These are phyloP conservation scores for Glomeris maerens DNA, from an alignment of 1,140 invertebrate genomes.

Conservation along the genomic window DNA sequence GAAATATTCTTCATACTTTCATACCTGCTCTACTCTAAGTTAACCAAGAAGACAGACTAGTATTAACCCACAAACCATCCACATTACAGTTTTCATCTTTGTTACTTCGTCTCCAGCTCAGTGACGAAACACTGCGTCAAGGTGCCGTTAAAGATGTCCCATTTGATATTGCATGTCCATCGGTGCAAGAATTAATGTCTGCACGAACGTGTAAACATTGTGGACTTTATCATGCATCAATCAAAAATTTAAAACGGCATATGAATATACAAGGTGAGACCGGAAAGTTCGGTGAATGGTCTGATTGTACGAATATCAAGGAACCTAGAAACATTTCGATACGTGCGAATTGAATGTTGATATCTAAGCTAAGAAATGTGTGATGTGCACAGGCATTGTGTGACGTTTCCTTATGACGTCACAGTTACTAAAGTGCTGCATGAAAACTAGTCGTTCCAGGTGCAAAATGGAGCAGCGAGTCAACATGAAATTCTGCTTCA, in stretches of 20 bases:
- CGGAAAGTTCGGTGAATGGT: too few species aligned
- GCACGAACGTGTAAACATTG: background rate
- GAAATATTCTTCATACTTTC: conserved; percentile 2
- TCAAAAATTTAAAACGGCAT: background rate
- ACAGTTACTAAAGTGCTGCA: too few species aligned
- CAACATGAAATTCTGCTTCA: too few species aligned
- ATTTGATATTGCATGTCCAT: background rate
- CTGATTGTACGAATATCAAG: too few species aligned
- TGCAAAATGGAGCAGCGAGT: too few species aligned
- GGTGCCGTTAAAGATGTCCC: background rate
- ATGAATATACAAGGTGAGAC: too few species aligned
- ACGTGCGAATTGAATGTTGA: too few species aligned
- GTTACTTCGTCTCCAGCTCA: background rate
- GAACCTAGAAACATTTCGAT: too few species aligned
- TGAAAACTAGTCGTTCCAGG: too few species aligned
- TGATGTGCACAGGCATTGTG: too few species aligned
- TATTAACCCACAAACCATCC: background rate
- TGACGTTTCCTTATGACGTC: too few species aligned
- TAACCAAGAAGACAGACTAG: background rate
- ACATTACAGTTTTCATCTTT: background rate
- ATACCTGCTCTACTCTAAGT: background rate
- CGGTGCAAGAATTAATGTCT: background rate
- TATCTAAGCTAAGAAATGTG: too few species aligned
- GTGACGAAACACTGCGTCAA: background rate
- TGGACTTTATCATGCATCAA: background rate